Evolutionary conservation across 2,113 vertebrate genomes (phyloP), one percentile per base, ranked within the genome.

Genomic region (Candoia aspera): DNA sequence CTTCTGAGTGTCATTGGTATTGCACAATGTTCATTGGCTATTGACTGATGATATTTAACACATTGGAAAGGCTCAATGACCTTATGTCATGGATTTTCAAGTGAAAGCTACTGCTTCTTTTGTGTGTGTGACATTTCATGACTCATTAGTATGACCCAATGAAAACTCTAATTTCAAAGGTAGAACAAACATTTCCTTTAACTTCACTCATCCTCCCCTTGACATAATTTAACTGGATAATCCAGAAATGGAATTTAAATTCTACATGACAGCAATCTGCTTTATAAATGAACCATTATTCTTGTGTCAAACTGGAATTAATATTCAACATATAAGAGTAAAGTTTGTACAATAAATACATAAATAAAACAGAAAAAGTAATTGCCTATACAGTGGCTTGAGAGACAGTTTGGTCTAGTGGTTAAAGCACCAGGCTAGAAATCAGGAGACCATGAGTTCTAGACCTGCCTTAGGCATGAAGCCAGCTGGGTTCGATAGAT

Each of bases 31-130:
- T 89, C 54, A 49, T 37, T 33, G 91, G 88, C 87, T 89, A 93
- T 89, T 88, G 92, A 91, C 62, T 84, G 86, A 62, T 87, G 86
- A 58, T 88, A 93, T 88, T 87, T 93, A 89, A 89, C 89, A 55
- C 85, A 89, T 86, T 83, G 4, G 19, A 79, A 94, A 90, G 26
- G 21, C 29, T 96, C 49, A 55, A 33, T 86, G 64, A 79, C 84
- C 84, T 86, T 85, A 4, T 85, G n/a, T 87, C 87, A 90, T 64
- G 1, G 2, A 88, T 29, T 23, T n/a, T 26, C 64, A 60, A 54
- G 3, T 2, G 17, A n/a, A 84, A 24, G 19, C 64, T 59, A 23
- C 46, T 0, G 0, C 21, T 73, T 86, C 5, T 1, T 10, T 29
- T 85, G 29, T 1, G 11, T 15, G 42, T 59, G 15, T 59, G 55